Conservation (phyloP, 2,113 vertebrate species). For the Dicaeum eximium region DNA sequence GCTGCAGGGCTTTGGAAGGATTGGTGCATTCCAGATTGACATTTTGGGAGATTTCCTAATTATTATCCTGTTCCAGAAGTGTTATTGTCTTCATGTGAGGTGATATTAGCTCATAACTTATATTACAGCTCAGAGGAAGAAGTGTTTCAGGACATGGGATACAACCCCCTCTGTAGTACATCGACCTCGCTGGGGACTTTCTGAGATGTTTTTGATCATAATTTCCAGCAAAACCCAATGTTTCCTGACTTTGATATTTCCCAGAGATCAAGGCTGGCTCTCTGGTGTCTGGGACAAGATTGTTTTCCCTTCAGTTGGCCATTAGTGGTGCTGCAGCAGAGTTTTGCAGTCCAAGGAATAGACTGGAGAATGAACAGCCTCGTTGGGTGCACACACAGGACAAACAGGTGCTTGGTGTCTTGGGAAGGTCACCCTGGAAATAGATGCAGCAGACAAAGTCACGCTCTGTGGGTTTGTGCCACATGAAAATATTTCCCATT, state of each 20-base stretch:
- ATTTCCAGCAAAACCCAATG: neutral
- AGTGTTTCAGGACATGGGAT: neutral
- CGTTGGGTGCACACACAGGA: neutral
- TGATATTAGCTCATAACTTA: neutral
- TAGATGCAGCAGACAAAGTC: neutral
- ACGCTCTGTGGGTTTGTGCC: neutral
- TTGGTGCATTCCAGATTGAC: neutral
- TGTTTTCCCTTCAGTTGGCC: neutral
- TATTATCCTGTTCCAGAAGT: neutral
- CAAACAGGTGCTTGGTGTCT: neutral
- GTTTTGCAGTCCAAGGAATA: neutral
- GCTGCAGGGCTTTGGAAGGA: neutral
- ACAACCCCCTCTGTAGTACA: neutral
- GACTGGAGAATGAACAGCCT: neutral
- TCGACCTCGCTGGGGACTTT: neutral
- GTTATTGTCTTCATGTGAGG: neutral
- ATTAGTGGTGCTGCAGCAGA: neutral
- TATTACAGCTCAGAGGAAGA: neutral
- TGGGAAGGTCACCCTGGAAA: neutral
- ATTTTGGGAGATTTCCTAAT: neutral
- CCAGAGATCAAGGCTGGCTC: neutral
- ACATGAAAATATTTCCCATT: neutral
- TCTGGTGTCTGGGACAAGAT: neutral
- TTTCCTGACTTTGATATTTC: neutral
- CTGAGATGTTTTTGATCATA: neutral